Percentiles rank a stretch among this genome's conserved stretches.
Conservation (phyloP, 2,888 invertebrate species). For the Eilema sororculum region DNA sequence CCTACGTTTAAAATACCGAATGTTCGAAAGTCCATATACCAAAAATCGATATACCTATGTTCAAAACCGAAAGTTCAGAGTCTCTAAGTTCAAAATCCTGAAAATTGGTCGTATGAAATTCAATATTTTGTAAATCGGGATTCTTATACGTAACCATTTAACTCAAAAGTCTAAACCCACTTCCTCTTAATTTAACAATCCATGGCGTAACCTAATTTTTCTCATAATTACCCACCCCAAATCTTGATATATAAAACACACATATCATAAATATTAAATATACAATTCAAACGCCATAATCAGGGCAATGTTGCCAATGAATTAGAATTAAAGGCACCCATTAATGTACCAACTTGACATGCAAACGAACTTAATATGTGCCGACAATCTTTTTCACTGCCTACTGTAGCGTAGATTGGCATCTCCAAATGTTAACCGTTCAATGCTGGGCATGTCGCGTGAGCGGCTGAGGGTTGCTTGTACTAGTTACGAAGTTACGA, state of each 20-base stretch:
- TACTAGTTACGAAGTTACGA: conserved; percentile 41
- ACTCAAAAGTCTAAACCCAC: neutral
- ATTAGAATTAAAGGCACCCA: conserved; percentile 13
- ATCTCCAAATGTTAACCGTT: conserved; percentile 56
- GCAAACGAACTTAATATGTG: conserved; percentile 29
- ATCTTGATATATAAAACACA: conserved; percentile 16
- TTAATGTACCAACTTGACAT: conserved; percentile 25
- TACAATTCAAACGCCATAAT: conserved; percentile 16
- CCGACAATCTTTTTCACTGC: conserved; percentile 39
- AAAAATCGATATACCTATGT: too few relatives aligned
- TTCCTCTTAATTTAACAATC: neutral
- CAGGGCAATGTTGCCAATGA: conserved; percentile 16
- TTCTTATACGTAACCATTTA: too few relatives aligned
- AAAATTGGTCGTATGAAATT: too few relatives aligned
- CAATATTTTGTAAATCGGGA: too few relatives aligned
- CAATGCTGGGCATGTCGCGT: conserved; percentile 48
- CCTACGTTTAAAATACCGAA: too few relatives aligned
- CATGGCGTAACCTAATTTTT: neutral
- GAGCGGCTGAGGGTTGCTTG: conserved; percentile 37
- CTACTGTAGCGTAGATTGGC: conserved; percentile 50
- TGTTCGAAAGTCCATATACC: too few relatives aligned
- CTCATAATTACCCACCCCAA: neutral
- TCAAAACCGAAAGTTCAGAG: too few relatives aligned
- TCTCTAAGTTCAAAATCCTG: too few relatives aligned
- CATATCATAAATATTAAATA: conserved; percentile 11